phyloP scores from a whole-genome alignment of 2,888 invertebrate species.

The Pasiphila rectangulata region DNA sequence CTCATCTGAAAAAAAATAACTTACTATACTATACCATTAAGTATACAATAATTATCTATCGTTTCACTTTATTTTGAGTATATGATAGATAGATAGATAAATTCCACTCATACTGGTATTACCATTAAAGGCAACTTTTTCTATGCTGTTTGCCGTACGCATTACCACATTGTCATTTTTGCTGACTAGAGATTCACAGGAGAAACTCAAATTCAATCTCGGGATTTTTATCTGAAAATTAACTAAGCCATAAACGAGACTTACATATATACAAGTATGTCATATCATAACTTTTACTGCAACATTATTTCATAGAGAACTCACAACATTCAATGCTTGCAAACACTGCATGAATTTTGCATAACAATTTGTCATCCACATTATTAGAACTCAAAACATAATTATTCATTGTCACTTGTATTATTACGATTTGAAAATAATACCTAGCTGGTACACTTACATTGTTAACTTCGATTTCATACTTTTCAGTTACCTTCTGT shows the following conservation, averaged over 20 bases:
- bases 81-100: too few relatives aligned
- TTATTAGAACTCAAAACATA: too few relatives aligned
- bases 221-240: conserved; percentile 28
- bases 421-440: too few relatives aligned
- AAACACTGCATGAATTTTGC: too few relatives aligned
- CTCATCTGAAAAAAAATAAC: not conserved
- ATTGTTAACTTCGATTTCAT: conserved; percentile 19
- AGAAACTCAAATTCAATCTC: conserved; percentile 20
- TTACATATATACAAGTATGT: not conserved
- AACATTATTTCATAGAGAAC: too few relatives aligned
- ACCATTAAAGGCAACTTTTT: too few relatives aligned
- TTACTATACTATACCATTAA: too few relatives aligned
- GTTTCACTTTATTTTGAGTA: not conserved
- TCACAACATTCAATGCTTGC: too few relatives aligned
- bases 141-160: not conserved
- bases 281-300: too few relatives aligned
- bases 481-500: not conserved
- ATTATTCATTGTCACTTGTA: not conserved
- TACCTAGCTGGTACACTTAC: conserved; percentile 8
- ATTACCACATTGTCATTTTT: not conserved
- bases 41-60: too few relatives aligned
- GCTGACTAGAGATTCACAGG: conserved; percentile 10
- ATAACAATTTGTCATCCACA: too few relatives aligned
- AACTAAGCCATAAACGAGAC: not conserved
- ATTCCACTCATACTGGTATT: too few relatives aligned